Evolutionary conservation across 2,888 invertebrate species (phyloP), one percentile per base, ranked within the genome.

Genomic region (Hemaris fuciformis): DNA sequence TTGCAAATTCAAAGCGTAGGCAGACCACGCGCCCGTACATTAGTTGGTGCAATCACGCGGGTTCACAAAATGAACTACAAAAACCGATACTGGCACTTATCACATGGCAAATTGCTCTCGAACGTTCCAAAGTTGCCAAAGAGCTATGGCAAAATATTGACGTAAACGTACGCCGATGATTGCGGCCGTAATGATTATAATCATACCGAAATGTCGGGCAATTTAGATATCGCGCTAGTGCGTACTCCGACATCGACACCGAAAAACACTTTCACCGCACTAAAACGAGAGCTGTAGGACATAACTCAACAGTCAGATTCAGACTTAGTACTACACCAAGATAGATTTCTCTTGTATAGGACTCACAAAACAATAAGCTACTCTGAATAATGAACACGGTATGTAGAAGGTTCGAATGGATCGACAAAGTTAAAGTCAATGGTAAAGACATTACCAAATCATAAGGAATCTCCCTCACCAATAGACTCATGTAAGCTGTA

Each of bases 151-250:
- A 38, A 53, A 53, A 53, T 18, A 27, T 53, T 69, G 74, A 73
- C 66, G 73, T 69, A 69, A 73, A 71, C 62, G 68, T 71, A 69
- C 67, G 69, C 66, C 68, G 67, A 71, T 73, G 72, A 80, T 79
- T 76, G 78, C 67, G n/a, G 38, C 13, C 64, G 67, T 81, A 79
- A 82, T 83, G 69, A 75, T 72, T 71, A 78, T 79, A 82, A 83
- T 83, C 76, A 77, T 71, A 66, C 68, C 67, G 70, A 75, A 75
- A 70, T 70, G 66, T 70, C 68, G 67, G 68, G 71, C 73, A 70
- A 68, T 64, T 70, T 65, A 66, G 59, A 69, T 66, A 67, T 65
- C 62, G 63, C 67, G 62, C 62, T 62, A 69, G 71, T 68, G 69
- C 71, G 72, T 67, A 69, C 70, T 64, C 66, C 66, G 66, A 69